Base-by-base conservation (phyloP, 1,140 invertebrate genomes). In the Agraylea sexmaculata region DNA sequence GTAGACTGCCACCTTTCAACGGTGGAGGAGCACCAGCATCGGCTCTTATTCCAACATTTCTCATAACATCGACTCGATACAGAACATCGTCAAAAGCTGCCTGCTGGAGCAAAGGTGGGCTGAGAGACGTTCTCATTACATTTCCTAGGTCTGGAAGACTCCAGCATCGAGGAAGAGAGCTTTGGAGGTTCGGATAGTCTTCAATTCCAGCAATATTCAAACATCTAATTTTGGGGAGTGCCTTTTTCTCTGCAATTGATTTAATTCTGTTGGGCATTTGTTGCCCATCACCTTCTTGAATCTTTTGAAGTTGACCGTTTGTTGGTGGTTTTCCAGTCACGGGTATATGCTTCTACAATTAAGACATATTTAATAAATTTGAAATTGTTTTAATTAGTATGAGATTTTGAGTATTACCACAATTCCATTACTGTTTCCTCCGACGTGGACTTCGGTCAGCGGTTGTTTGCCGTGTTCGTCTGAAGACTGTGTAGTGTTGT, bases 31-130 rank as follows among this genome's bases (percentile, higher is more conserved):
- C 23, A 20, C 34, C 36, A 8, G 41, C 47, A 28, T 47, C 47
- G 20, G 43, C 52, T 0, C 69, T 51, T 3, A 68, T 55, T 7
- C 67, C 69, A 12, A 89, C 73, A 56, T 87, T 87, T 29, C 87
- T 68, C 70, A 83, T 83, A 15, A 89, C 77, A 60, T 90, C 86
- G 29, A 90, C 74, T 40, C 80, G 71, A 60, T 86, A 90, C 0
- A 83, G 65, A 45, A 77, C 71, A 57, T 87, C 79, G 55, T 88
- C 85, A 59, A 90, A 86, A 8, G 83, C 78, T 15, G 84, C 85
- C 63, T 88, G 83, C 57, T 88, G 86, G 17, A 88, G 66, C 53
- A 80, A 60, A 10, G 78, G 77, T 19, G 77, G 73, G 50, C 77
- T 71, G 13, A 81, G 62, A 36, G 68, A 54, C 20, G 66, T 62